These are phyloP conservation scores for Apocheima hispidaria DNA, from an alignment of 2,888 invertebrate genomes.

Conservation along the genomic window DNA sequence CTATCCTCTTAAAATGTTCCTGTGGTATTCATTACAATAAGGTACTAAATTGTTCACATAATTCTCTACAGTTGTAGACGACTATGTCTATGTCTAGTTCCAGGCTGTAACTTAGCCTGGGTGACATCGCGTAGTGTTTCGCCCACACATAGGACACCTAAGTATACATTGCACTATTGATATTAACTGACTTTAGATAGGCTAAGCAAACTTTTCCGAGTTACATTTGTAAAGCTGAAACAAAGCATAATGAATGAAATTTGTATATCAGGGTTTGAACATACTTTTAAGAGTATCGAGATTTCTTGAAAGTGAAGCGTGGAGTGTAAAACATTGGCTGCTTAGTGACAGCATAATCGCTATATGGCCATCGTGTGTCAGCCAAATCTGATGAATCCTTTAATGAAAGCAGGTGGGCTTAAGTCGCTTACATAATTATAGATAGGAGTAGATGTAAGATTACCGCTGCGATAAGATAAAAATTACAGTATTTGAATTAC, in stretches of 20 bases:
- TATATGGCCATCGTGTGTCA: constrained; percentile 11
- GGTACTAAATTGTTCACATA: constrained; percentile 1
- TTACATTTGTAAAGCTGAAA: constrained; percentile 13
- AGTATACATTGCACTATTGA: constrained; percentile 40
- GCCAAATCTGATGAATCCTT: constrained; percentile 30
- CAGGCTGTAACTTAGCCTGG: constrained; percentile 41
- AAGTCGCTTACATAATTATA: constrained; percentile 28
- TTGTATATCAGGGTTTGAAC: not conserved
- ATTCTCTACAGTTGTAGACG: constrained; percentile 11
- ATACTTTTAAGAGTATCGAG: not conserved
- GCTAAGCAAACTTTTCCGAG: constrained; percentile 35
- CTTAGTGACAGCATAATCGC: constrained; percentile 20
- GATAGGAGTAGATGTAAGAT: constrained; percentile 15
- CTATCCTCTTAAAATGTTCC: too few relatives aligned
- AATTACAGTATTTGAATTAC: constrained; percentile 19
- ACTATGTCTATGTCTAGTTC: constrained; percentile 15
- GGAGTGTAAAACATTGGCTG: not conserved
- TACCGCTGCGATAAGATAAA: constrained; percentile 25
- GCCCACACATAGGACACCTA: constrained; percentile 51
- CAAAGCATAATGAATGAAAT: constrained; percentile 6
- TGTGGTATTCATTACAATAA: not conserved
- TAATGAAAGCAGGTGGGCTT: constrained; percentile 29
- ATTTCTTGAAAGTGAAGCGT: not conserved
- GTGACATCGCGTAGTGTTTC: constrained; percentile 48
- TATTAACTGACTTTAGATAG: constrained; percentile 39